These are phyloP conservation scores for Electrona antarctica DNA, from an alignment of 2,113 vertebrate species.

Conservation along the genomic window DNA sequence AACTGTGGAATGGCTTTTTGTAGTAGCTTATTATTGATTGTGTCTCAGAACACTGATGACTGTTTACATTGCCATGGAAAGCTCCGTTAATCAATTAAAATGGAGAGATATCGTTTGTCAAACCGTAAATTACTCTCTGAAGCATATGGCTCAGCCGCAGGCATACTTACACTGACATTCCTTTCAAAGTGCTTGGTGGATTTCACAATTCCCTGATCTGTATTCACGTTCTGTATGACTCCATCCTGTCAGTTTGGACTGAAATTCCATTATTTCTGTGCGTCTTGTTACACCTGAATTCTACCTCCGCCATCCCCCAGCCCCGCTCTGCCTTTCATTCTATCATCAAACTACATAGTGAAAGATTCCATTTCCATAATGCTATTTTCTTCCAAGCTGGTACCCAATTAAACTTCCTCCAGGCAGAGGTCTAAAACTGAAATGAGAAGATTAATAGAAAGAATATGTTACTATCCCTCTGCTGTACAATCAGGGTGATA, in stretches of 20 bases:
- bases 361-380: conserved; percentile 45
- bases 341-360: conserved; percentile 41
- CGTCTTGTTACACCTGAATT: conserved; percentile 48
- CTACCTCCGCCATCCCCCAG: conserved; percentile 18
- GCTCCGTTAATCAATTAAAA: conserved; percentile 47
- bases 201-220: conserved; percentile 54
- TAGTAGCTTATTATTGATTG: conserved; percentile 29
- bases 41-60: conserved; percentile 14
- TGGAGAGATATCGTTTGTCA: conserved; percentile 53
- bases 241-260: conserved; percentile 58
- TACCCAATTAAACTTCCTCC: conserved; percentile 49
- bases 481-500: conserved; percentile 32
- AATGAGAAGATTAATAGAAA: conserved; percentile 51
- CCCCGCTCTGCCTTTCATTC: conserved; percentile 28
- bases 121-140: conserved; percentile 60
- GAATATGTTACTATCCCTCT: conserved; percentile 9
- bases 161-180: conserved; percentile 55
- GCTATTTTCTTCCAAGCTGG: conserved; percentile 37
- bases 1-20: conserved; percentile 20
- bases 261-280: conserved; percentile 58
- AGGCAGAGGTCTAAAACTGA: conserved; percentile 18
- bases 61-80: conserved; percentile 44
- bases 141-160: conserved; percentile 47
- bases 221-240: conserved; percentile 57
- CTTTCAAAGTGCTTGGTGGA: conserved; percentile 59